These are phyloP conservation scores for Ceratina calcarata DNA, from an alignment of 1,140 invertebrate genomes.

Conservation along the genomic window DNA sequence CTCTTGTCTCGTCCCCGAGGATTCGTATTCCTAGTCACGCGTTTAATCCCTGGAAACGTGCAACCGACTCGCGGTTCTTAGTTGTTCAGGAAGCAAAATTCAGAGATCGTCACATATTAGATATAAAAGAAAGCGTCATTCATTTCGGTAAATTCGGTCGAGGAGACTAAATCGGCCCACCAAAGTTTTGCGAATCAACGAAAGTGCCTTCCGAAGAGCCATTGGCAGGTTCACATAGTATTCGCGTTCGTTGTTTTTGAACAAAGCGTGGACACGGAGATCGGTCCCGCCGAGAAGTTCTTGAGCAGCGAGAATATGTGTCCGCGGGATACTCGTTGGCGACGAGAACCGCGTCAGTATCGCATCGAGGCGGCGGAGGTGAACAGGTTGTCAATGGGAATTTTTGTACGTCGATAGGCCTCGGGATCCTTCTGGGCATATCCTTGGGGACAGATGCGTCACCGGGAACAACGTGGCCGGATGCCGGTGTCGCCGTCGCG, in stretches of 20 bases:
- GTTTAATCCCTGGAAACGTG: conserved; percentile 73
- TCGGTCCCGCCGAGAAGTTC: conserved; percentile 8
- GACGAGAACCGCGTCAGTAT: not conserved
- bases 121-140: not conserved
- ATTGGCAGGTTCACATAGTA: too few relatives aligned
- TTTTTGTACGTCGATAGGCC: conserved; percentile 62
- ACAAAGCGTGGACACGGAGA: not conserved
- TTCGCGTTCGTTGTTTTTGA: not conserved
- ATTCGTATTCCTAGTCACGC: conserved; percentile 76
- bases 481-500: conserved; percentile 60
- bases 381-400: conserved; percentile 67
- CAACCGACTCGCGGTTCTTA: conserved; percentile 54
- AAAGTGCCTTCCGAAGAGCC: not conserved
- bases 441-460: conserved; percentile 79
- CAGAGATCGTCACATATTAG: not conserved
- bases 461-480: conserved; percentile 70
- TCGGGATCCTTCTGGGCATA: conserved; percentile 58
- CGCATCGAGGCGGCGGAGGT: conserved; percentile 34
- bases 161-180: not conserved
- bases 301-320: conserved; percentile 23
- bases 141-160: not conserved
- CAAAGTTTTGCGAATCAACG: not conserved
- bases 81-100: not conserved
- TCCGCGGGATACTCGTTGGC: conserved; percentile 43
- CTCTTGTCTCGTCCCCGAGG: conserved; percentile 69